Evolutionary conservation across 1,140 invertebrate species (phyloP).

Genomic region (Zaprionus ornatus): DNA sequence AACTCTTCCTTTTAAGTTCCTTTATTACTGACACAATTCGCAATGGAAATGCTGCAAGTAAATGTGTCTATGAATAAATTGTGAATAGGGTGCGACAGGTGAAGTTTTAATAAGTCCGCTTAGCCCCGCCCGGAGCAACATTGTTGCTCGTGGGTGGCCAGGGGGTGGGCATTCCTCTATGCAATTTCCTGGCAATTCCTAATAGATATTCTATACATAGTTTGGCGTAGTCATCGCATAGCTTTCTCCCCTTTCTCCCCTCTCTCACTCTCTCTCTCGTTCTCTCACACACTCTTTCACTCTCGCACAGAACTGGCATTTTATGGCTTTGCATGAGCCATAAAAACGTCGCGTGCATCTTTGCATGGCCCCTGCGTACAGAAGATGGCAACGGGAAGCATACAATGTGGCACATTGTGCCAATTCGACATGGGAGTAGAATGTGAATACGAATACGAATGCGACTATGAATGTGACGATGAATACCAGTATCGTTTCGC

Average conservation of each 20-base stretch:
- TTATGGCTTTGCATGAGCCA: constrained; percentile 51
- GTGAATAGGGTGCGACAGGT: constrained; percentile 25
- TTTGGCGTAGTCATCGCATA: constrained; percentile 43
- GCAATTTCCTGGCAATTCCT: constrained; percentile 35
- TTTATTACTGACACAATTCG: not conserved
- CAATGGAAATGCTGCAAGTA: not conserved
- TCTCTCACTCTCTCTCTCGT: too few species aligned
- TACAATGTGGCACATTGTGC: constrained; percentile 52
- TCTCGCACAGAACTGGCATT: constrained; percentile 24
- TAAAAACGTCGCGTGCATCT: constrained; percentile 57
- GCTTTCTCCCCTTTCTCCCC: not conserved
- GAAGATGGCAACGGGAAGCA: not conserved
- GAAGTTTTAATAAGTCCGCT: constrained; percentile 11
- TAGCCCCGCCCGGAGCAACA: constrained; percentile 12
- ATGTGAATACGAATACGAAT: not conserved
- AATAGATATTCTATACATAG: constrained; percentile 53
- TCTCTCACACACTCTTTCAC: constrained; percentile 6
- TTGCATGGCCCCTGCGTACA: constrained; percentile 30
- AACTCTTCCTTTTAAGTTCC: not conserved
- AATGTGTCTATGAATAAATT: not conserved
- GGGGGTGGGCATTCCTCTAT: not conserved
- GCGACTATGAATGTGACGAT: constrained; percentile 1
- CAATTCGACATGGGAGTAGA: constrained; percentile 19
- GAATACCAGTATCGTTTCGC: not conserved
- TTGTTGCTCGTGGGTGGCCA: constrained; percentile 17